Conservation (phyloP, 2,797 vertebrate genomes). For the Manis pentadactyla region DNA sequence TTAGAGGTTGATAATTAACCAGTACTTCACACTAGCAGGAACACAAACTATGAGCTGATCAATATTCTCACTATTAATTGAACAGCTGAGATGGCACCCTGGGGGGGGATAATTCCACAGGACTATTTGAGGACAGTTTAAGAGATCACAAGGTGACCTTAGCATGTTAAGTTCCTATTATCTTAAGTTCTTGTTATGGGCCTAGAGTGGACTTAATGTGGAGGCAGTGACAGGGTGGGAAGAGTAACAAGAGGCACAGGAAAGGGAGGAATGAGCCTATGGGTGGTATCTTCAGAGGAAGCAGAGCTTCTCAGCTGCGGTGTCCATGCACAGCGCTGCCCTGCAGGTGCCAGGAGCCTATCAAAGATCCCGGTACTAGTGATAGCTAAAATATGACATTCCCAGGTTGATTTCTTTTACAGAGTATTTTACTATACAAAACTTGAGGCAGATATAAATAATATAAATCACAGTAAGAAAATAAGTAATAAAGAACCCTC, state of each 20-base stretch:
- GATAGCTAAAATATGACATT: rapidly evolving
- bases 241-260: not conserved
- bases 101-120: not conserved
- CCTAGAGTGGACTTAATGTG: not conserved
- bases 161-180: not conserved
- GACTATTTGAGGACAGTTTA: not conserved
- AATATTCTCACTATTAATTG: slow-evolving; percentile 48
- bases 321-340: rapidly evolving
- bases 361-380: rapidly evolving
- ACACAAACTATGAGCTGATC: slow-evolving; percentile 26
- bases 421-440: not conserved
- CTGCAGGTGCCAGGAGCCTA: not conserved
- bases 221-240: not conserved
- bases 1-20: slow-evolving; percentile 37
- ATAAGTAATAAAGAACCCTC: not conserved
- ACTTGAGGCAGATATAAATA: not conserved
- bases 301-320: not conserved
- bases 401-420: not conserved
- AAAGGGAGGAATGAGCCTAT: not conserved
- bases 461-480: not conserved
- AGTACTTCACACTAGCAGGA: slow-evolving; percentile 33
- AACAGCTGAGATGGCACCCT: not conserved
- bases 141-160: slow-evolving; percentile 28
- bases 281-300: not conserved
- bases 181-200: not conserved